Base-by-base conservation (phyloP, 2,888 invertebrate species). In the Amiota communis region DNA sequence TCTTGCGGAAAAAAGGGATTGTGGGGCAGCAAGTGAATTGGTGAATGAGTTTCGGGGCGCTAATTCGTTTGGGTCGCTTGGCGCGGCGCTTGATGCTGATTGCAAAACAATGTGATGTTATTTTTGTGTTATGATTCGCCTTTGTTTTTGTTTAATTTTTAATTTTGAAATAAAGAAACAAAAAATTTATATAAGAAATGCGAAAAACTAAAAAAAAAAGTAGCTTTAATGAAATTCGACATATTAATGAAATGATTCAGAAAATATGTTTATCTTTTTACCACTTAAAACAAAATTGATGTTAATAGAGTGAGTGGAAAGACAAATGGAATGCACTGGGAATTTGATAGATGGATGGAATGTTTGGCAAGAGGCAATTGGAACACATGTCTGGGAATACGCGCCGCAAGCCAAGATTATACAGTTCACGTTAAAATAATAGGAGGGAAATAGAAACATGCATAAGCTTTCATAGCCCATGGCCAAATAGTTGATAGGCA, bases 191-290 rank as follows among this genome's bases (percentile, higher is more conserved):
- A 65, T 17, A n/a, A 65, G 13, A 46, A 51, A 67, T 51, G 67
- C 1, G 11, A 20, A 20, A 68, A 68, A 68, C 13, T 2, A 51
- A 20, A 51, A 12, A 51, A 15, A 51, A 59, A 59, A 9, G 2
- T 1, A 12, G 59, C 36, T 53, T 68, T 53, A 53, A 68, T 53
- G 53, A 68, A 68, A 68, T 53, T 17, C 17, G 51, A 17, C 53
- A 53, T 53, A 68, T 68, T 68, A 68, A 68, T 68, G 67, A 68
- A 68, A 68, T 68, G 53, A 68, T 68, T 68, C 67, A 68, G 17
- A 68, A 68, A 68, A 67, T 36, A 36, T 36, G 36, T 36, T 36
- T 36, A 12, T n/a, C n/a, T 53, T n/a, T 3, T 23, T 23, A 23
- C 23, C 23, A 23, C 23, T n/a, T n/a, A n/a, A n/a, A 3, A 23